These are phyloP conservation scores for Tribolium madens DNA, from an alignment of 1,140 invertebrate genomes.

Conservation along the genomic window DNA sequence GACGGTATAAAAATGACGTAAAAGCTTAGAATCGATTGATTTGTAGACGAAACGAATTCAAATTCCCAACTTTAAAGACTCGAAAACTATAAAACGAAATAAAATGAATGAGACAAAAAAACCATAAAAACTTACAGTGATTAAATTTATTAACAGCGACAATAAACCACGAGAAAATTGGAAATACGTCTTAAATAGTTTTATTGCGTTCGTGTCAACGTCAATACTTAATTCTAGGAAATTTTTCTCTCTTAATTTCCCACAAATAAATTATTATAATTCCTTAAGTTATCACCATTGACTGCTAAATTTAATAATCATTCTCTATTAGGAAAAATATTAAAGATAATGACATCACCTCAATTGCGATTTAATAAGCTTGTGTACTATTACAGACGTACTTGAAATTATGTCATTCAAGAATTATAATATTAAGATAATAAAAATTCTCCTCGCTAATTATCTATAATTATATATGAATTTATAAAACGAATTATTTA, in stretches of 20 bases:
- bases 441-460: slow-evolving; percentile 3
- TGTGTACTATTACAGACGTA: slow-evolving; percentile 1
- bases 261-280: background rate
- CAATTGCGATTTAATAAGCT: slow-evolving; percentile 4
- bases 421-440: slow-evolving; percentile 25
- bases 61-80: slow-evolving; percentile 16
- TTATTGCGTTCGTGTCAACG: background rate
- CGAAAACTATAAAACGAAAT: slow-evolving; percentile 17
- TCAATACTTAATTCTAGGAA: background rate
- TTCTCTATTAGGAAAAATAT: background rate
- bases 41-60: slow-evolving; percentile 31
- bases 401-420: slow-evolving; percentile 25
- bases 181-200: background rate
- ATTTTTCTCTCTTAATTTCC: background rate
- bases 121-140: slow-evolving; percentile 21
- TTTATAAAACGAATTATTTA: slow-evolving; percentile 16
- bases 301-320: slow-evolving; percentile 7
- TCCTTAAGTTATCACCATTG: background rate
- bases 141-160: slow-evolving; percentile 1
- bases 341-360: slow-evolving; percentile 3
- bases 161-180: background rate
- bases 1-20: slow-evolving; percentile 25
- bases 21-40: slow-evolving; percentile 31
- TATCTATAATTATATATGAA: slow-evolving; percentile 22
- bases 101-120: slow-evolving; percentile 5